These are phyloP conservation scores for Neuroscelio doddi DNA, from an alignment of 2,888 invertebrate genomes.

Conservation along the genomic window DNA sequence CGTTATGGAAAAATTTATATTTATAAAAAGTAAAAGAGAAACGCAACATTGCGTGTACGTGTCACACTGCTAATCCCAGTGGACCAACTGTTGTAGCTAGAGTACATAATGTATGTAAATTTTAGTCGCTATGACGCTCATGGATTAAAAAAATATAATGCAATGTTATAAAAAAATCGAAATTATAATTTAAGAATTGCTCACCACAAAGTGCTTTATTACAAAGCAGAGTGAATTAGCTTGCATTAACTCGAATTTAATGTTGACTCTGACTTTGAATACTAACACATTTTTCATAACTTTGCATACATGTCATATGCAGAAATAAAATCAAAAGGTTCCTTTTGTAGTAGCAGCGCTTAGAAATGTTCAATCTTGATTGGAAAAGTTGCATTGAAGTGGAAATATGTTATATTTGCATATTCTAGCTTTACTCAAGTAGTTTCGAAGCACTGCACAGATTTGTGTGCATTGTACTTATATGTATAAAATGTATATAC, in stretches of 20 bases:
- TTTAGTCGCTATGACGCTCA: conserved; percentile 22
- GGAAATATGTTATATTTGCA: conserved; percentile 24
- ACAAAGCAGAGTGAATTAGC: too few species aligned
- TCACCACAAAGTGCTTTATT: conserved; percentile 14
- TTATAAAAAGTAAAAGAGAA: conserved; percentile 8
- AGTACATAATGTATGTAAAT: conserved; percentile 45
- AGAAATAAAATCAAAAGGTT: too few species aligned
- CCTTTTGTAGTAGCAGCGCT: neutral
- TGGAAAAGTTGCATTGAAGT: conserved; percentile 12
- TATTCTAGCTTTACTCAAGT: conserved; percentile 17
- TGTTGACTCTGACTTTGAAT: too few species aligned
- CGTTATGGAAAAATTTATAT: conserved; percentile 9
- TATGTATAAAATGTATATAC: conserved; percentile 29
- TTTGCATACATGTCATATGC: neutral
- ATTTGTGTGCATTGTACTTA: conserved; percentile 27
- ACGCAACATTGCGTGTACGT: conserved; percentile 37
- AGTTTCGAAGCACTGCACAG: conserved; percentile 22
- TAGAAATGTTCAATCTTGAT: conserved; percentile 7
- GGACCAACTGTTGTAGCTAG: conserved; percentile 27
- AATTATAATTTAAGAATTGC: conserved; percentile 21
- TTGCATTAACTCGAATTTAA: too few species aligned
- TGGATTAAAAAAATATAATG: conserved; percentile 14
- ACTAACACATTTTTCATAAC: too few species aligned
- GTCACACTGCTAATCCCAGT: conserved; percentile 33
- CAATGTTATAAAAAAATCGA: conserved; percentile 11